Conservation (phyloP, 2,797 vertebrate genomes). For the Pseudocheirus occidentalis region DNA sequence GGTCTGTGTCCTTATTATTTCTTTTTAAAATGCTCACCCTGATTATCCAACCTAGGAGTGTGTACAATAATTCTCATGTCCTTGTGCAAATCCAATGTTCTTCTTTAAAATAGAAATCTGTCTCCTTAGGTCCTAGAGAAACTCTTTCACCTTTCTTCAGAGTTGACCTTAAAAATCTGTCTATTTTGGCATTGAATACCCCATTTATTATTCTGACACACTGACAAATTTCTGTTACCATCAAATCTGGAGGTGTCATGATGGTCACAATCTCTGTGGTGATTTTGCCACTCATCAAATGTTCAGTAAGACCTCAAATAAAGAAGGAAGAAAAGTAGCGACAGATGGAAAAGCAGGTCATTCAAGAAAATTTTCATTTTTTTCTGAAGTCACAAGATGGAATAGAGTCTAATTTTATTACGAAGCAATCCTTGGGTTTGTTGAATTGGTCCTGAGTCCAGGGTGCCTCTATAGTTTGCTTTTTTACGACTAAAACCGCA, state of each 20-base stretch:
- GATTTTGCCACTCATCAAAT: not conserved
- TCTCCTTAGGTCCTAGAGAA: not conserved
- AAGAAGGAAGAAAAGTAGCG: not conserved
- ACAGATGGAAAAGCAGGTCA: constrained; percentile 16
- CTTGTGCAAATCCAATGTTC: not conserved
- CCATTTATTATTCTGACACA: not conserved
- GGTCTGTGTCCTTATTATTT: not conserved
- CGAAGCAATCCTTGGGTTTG: not conserved
- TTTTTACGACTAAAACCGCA: constrained; percentile 19
- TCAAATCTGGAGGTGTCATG: not conserved
- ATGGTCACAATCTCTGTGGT: not conserved
- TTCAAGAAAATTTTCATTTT: constrained; percentile 30
- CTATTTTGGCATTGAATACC: not conserved
- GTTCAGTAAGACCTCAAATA: not conserved
- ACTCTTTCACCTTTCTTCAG: not conserved
- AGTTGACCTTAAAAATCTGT: not conserved
- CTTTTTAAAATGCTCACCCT: not conserved
- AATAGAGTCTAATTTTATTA: constrained; percentile 34
- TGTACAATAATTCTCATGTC: not conserved
- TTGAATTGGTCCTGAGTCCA: constrained; percentile 41
- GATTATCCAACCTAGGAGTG: not conserved
- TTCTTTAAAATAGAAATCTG: not conserved
- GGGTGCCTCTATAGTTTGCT: not conserved
- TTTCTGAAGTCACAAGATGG: constrained; percentile 11
- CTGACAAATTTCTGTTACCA: not conserved